Evolutionary conservation across 2,888 invertebrate species (phyloP).

Genomic region (Pediacus dermestoides): DNA sequence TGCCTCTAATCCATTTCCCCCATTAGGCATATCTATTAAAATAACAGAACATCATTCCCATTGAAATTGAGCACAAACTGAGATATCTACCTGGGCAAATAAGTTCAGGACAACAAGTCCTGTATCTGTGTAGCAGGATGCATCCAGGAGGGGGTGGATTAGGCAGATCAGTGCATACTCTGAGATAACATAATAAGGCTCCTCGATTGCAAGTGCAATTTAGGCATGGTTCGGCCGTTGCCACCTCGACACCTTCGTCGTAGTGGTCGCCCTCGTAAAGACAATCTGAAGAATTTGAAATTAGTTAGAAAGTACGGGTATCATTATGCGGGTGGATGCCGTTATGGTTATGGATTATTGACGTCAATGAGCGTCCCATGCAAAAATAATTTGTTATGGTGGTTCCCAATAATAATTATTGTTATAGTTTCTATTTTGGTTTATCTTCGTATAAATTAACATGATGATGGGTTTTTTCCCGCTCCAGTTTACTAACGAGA

Average conservation of each 20-base stretch:
- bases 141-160: constrained; percentile 73
- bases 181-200: constrained; percentile 70
- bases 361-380: no score
- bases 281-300: constrained; percentile 62
- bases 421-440: no score
- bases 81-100: constrained; percentile 62
- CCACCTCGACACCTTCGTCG: constrained; percentile 62
- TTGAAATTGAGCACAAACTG: background rate
- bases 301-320: no score
- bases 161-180: constrained; percentile 72
- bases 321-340: no score
- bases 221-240: constrained; percentile 72
- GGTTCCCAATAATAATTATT: no score
- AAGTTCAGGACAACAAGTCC: constrained; percentile 74
- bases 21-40: constrained; percentile 27
- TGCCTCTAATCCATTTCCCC: constrained; percentile 40
- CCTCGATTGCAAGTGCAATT: constrained; percentile 71
- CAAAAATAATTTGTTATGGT: no score
- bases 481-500: no score
- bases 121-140: constrained; percentile 63
- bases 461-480: no score
- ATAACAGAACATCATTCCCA: no score
- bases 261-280: constrained; percentile 68
- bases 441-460: no score
- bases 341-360: no score